These are phyloP conservation scores for Agrenia bidenticulata DNA, from an alignment of 2,888 invertebrate species.

Conservation along the genomic window DNA sequence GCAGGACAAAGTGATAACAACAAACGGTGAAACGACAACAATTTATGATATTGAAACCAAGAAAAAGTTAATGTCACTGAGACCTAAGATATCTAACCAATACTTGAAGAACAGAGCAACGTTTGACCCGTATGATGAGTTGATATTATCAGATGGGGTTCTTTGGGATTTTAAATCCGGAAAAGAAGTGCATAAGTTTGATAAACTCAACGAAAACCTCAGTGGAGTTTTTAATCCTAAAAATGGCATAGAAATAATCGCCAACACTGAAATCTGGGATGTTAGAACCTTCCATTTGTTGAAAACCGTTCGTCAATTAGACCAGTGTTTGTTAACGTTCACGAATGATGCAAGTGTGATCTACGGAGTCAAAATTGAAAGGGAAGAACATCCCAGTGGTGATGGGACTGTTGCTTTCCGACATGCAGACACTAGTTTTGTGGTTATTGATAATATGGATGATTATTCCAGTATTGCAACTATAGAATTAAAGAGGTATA, in stretches of 20 bases:
- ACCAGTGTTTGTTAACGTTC: conserved; percentile 86
- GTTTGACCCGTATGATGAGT: conserved; percentile 88
- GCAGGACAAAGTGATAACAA: conserved; percentile 48
- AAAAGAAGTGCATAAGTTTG: conserved; percentile 92
- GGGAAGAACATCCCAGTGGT: conserved; percentile 62
- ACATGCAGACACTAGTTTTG: conserved; percentile 83
- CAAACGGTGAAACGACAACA: conserved; percentile 45
- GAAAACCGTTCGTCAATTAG: conserved; percentile 88
- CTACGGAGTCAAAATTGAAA: conserved; percentile 80
- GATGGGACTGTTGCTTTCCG: conserved; percentile 25
- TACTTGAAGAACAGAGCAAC: conserved; percentile 93
- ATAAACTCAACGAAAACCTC: conserved; percentile 91
- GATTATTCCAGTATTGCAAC: conserved; percentile 83
- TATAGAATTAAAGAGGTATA: conserved; percentile 44
- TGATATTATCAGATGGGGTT: conserved; percentile 93
- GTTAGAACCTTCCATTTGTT: conserved; percentile 89
- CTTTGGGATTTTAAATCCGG: conserved; percentile 88
- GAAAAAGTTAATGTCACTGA: conserved; percentile 69
- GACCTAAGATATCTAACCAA: conserved; percentile 79
- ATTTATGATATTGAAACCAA: conserved; percentile 86
- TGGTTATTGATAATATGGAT: conserved; percentile 89
- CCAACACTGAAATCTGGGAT: conserved; percentile 99
- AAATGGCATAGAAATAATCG: conserved; percentile 91
- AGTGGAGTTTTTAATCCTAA: conserved; percentile 92
- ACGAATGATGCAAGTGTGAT: conserved; percentile 82